Percentiles rank a stretch among this genome's conserved stretches.
Conservation (phyloP, 2,113 vertebrate species). For the Ophthalmolycus amberensis region DNA sequence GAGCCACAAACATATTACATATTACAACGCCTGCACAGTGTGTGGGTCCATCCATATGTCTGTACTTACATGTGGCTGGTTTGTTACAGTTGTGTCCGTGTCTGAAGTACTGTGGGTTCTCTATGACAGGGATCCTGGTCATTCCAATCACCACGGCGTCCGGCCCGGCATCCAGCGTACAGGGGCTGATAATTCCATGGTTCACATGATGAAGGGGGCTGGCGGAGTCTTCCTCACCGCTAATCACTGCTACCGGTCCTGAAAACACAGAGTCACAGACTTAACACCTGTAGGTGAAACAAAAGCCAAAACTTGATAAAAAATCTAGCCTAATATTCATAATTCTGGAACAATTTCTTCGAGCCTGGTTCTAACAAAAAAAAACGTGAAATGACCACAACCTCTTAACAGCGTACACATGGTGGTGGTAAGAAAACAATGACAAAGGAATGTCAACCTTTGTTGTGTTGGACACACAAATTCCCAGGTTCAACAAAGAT, state of each 20-base stretch:
- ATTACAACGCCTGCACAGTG: background rate
- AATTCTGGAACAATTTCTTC: background rate
- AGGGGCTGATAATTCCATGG: slow-evolving; percentile 93
- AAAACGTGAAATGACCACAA: no score
- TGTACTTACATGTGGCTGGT: slow-evolving; percentile 93
- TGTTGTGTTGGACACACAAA: no score
- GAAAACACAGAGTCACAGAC: background rate
- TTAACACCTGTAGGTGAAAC: background rate
- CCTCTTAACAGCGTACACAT: no score
- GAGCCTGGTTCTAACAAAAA: no score
- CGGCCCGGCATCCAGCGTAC: slow-evolving; percentile 87
- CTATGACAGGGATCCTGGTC: slow-evolving; percentile 95
- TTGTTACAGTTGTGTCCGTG: slow-evolving; percentile 96
- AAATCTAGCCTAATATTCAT: background rate
- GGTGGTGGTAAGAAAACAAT: background rate
- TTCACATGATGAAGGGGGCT: slow-evolving; percentile 97
- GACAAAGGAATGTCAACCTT: background rate
- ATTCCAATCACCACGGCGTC: slow-evolving; percentile 96
- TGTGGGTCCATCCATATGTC: background rate
- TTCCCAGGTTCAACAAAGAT: no score
- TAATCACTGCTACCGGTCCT: slow-evolving; percentile 97
- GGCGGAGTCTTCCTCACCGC: slow-evolving; percentile 94
- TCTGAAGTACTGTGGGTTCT: slow-evolving; percentile 98
- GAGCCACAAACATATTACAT: background rate
- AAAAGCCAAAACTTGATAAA: background rate